Percentiles rank a stretch among this genome's conserved stretches.
phyloP scores from a whole-genome alignment of 2,888 invertebrate species.

The Melanostoma mellinum region DNA sequence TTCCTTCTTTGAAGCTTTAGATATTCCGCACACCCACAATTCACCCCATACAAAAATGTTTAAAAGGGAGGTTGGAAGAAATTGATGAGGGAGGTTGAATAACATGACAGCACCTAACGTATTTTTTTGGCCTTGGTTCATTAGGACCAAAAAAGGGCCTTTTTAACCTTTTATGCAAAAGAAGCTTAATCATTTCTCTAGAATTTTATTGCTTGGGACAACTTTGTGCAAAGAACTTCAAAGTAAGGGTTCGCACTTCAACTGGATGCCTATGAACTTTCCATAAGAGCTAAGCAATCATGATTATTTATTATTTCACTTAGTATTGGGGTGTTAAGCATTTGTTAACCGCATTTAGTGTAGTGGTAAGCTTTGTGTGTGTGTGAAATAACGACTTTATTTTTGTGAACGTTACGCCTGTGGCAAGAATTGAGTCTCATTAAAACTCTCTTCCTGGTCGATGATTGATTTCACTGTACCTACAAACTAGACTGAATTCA shows the following conservation, averaged over 20 bases:
- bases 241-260: too few relatives aligned
- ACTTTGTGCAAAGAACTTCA: too few relatives aligned
- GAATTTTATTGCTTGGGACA: too few relatives aligned
- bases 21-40: background rate
- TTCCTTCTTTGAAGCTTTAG: background rate
- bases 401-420: background rate
- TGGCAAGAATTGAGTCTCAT: background rate
- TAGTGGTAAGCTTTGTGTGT: too few relatives aligned
- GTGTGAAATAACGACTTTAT: too few relatives aligned
- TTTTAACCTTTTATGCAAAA: too few relatives aligned
- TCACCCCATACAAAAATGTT: background rate
- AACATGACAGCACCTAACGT: background rate
- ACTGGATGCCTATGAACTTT: too few relatives aligned
- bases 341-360: too few relatives aligned
- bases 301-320: too few relatives aligned
- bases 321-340: too few relatives aligned
- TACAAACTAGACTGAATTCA: background rate
- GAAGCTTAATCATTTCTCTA: too few relatives aligned
- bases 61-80: background rate
- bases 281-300: too few relatives aligned
- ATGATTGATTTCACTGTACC: constrained; percentile 13
- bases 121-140: constrained; percentile 3
- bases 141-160: background rate
- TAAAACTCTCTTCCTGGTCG: constrained; percentile 8
- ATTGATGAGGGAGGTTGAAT: constrained; percentile 1